Base-by-base conservation (phyloP, 2,888 invertebrate genomes). In the Sinotaia quadrata region DNA sequence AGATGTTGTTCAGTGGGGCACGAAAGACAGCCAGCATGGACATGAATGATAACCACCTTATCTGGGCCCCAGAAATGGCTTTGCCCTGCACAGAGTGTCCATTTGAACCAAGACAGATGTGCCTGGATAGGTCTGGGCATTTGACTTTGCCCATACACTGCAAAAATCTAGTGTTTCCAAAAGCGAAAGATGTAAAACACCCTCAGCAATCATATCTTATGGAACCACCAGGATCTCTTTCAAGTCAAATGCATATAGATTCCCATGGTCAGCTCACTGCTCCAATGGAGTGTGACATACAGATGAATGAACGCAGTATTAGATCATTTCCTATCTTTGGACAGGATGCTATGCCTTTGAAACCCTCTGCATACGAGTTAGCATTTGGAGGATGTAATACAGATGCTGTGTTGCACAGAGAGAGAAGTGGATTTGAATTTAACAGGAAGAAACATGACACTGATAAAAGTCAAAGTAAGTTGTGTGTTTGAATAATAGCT, bases 31-130 rank as follows among this genome's bases (percentile, higher is more conserved):
- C 71, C 29, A 68, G 67, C 4, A 70, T 59, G 27, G 79, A 79
- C 75, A 74, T 76, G 18, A 81, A 79, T 56, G 73, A 77, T 51
- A 81, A 79, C 67, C 66, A 75, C 34, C 74, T 75, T n/a, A 12
- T 21, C 31, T 33, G 36, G 21, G n/a, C 7, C 7, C 27, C 29
- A 37, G 56, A 21, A 8, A 0, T 2, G 5, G 2, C 12, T 31
- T 34, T 41, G 37, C n/a, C 31, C 4, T 5, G 12, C 24, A 31
- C 24, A 18, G 37, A 31, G 1, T 31, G 15, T 34, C 75, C 77
- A 12, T 72, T 72, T 63, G 78, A 79, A 44, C 70, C 76, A 31
- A 76, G 76, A 60, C 69, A 75, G 29, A 75, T 76, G 21, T n/a
- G 12, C 33, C 51, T 49, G 34, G 49, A 67, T 34, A 31, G 27